Conservation (phyloP, 2,888 invertebrate species). For the Brenthis ino region DNA sequence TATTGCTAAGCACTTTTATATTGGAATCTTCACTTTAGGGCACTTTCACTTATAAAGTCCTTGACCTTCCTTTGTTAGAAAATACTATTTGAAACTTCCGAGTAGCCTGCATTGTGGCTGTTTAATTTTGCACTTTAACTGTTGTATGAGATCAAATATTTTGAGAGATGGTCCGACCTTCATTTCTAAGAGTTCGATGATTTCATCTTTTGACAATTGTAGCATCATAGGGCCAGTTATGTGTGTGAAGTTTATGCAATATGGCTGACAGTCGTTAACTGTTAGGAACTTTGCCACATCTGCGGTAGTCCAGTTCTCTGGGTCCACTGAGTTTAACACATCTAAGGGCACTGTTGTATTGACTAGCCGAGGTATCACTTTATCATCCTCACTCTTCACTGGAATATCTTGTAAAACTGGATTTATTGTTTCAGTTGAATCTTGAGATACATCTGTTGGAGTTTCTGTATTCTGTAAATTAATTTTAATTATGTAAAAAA, state of each 20-base stretch:
- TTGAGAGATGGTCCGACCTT: constrained; percentile 97
- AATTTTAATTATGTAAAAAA: neutral
- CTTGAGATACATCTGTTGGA: constrained; percentile 56
- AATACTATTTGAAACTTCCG: constrained; percentile 55
- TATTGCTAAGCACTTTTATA: constrained; percentile 6
- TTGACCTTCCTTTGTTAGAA: constrained; percentile 15
- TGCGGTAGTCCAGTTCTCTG: constrained; percentile 86
- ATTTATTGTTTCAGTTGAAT: constrained; percentile 50
- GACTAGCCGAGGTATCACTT: constrained; percentile 85
- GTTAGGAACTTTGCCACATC: constrained; percentile 95
- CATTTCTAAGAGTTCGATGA: constrained; percentile 93
- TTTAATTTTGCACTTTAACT: constrained; percentile 92
- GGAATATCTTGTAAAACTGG: constrained; percentile 42
- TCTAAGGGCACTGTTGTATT: constrained; percentile 79
- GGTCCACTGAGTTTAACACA: constrained; percentile 76
- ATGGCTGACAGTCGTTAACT: constrained; percentile 91
- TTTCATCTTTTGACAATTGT: constrained; percentile 93
- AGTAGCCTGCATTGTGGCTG: constrained; percentile 84
- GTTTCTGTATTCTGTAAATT: constrained; percentile 45
- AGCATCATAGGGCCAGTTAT: constrained; percentile 92
- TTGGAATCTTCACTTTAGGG: neutral
- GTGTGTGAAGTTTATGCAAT: constrained; percentile 85
- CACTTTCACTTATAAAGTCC: constrained; percentile 21
- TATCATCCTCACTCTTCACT: constrained; percentile 63
- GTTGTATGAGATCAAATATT: constrained; percentile 95